Conservation (phyloP, 2,797 vertebrate genomes). For the Phylloscopus collybita region DNA sequence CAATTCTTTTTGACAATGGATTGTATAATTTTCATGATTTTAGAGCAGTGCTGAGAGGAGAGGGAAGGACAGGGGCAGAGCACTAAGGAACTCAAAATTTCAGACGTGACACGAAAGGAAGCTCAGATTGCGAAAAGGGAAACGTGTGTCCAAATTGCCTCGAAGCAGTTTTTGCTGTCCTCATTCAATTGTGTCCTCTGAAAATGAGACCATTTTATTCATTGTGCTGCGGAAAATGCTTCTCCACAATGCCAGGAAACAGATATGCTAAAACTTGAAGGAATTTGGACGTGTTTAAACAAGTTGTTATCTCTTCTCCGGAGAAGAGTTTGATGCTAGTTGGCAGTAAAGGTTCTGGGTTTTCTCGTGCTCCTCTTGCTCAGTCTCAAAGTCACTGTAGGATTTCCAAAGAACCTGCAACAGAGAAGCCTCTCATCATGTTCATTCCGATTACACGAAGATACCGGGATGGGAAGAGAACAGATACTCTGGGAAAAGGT, state of each 20-base stretch:
- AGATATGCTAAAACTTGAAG: slow-evolving; percentile 1
- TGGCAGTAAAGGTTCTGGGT: neutral
- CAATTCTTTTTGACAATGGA: neutral
- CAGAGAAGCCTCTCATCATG: neutral
- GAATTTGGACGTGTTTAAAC: slow-evolving; percentile 14
- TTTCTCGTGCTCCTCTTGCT: neutral
- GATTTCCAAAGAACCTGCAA: neutral
- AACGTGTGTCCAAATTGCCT: neutral
- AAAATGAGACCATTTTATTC: slow-evolving; percentile 15
- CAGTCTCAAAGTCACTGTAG: neutral
- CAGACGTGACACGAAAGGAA: neutral
- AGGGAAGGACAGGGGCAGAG: neutral
- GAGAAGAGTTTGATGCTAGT: neutral
- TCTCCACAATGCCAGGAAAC: slow-evolving; percentile 52
- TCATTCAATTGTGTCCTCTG: neutral
- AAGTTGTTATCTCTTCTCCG: neutral
- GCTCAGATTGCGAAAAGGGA: neutral
- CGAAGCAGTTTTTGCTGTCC: neutral
- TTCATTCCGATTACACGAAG: neutral
- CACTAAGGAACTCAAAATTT: neutral
- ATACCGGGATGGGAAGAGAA: neutral
- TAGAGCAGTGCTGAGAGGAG: neutral
- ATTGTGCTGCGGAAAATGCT: neutral
- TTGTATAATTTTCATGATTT: neutral
- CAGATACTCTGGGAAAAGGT: neutral